Conservation (phyloP, 2,113 vertebrate species). For the Xiphophorus hellerii region DNA sequence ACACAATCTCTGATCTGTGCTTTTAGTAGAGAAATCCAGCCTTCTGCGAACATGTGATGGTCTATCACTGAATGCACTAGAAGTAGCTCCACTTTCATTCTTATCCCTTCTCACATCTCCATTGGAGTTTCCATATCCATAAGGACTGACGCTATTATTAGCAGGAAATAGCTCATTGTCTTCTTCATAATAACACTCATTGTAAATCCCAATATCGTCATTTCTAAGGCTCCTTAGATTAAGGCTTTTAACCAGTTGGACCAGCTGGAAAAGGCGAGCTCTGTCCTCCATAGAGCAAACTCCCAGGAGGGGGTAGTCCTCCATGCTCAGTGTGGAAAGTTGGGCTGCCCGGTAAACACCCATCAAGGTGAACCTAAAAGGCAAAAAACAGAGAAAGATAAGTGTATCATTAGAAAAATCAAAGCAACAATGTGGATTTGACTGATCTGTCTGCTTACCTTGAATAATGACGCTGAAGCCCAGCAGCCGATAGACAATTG, state of each 20-base stretch:
- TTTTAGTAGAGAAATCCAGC: constrained; percentile 78
- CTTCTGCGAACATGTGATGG: constrained; percentile 77
- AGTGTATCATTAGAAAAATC: background rate
- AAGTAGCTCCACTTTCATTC: background rate
- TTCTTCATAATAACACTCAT: constrained; percentile 5
- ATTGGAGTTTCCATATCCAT: constrained; percentile 48
- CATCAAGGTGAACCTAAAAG: constrained; percentile 76
- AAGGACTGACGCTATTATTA: constrained; percentile 4
- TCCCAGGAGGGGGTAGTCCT: constrained; percentile 86
- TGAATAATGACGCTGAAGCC: constrained; percentile 86
- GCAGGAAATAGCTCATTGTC: constrained; percentile 32
- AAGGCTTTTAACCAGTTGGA: constrained; percentile 85
- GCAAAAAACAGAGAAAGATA: background rate
- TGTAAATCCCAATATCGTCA: background rate
- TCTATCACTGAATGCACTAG: constrained; percentile 17
- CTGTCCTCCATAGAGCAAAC: constrained; percentile 84
- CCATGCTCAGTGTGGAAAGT: constrained; percentile 82
- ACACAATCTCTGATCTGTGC: background rate
- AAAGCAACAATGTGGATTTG: background rate
- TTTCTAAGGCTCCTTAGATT: constrained; percentile 59
- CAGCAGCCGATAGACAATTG: constrained; percentile 87
- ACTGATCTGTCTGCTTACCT: constrained; percentile 66
- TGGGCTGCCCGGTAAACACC: constrained; percentile 84
- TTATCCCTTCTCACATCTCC: constrained; percentile 30
- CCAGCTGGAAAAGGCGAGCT: constrained; percentile 86